These are phyloP conservation scores for Atlantisia rogersi DNA, from an alignment of 2,113 vertebrate species.

Conservation along the genomic window DNA sequence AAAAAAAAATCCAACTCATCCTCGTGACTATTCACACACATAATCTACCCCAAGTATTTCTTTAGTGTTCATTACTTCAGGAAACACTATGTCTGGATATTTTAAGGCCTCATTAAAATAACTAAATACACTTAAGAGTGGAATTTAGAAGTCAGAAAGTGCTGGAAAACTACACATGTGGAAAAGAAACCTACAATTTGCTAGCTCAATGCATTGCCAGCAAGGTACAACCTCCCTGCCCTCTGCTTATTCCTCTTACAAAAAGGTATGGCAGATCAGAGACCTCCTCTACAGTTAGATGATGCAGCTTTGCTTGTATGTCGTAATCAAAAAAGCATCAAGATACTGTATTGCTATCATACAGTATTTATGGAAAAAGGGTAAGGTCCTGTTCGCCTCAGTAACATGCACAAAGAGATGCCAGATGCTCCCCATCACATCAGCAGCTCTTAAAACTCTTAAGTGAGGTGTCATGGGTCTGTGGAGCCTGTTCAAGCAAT, in stretches of 20 bases:
- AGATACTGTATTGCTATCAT: neutral
- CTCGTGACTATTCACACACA: neutral
- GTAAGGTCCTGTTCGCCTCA: neutral
- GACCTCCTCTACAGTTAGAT: neutral
- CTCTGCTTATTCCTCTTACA: neutral
- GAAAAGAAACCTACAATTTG: neutral
- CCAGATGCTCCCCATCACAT: neutral
- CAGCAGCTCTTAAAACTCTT: neutral
- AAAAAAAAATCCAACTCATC: neutral
- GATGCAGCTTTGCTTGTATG: neutral
- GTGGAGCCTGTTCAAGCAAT: neutral
- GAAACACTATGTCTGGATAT: accelerated
- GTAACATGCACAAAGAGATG: neutral
- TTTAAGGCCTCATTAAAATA: neutral
- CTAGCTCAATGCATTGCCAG: neutral
- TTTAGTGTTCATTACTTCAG: neutral
- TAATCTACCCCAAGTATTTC: neutral
- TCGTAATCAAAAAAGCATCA: neutral
- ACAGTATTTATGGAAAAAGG: neutral
- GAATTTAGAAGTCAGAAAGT: neutral
- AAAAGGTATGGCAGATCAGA: accelerated
- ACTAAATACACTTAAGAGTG: neutral
- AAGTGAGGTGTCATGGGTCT: neutral
- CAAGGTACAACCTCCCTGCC: neutral
- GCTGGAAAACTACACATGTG: neutral